These are phyloP conservation scores for Hemibagrus wyckioides DNA, from an alignment of 2,113 vertebrate genomes.

Conservation along the genomic window DNA sequence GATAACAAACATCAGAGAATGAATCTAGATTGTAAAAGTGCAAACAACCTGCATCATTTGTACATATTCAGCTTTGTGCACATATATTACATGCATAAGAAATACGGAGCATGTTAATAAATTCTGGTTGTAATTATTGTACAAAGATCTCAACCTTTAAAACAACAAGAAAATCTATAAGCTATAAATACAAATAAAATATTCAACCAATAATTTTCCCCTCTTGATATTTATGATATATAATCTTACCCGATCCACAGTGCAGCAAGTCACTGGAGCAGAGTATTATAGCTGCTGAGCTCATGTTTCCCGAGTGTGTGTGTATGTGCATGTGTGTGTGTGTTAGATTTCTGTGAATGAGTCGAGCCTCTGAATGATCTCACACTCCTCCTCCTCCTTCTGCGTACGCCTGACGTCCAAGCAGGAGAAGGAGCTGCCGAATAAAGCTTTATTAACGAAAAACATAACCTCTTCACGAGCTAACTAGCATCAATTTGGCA, in stretches of 20 bases:
- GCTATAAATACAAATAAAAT: neutral
- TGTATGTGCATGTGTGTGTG: conserved; percentile 54
- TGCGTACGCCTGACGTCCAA: conserved; percentile 84
- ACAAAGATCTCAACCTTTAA: neutral
- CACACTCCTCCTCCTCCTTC: conserved; percentile 68
- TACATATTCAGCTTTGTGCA: no score
- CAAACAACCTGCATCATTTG: neutral
- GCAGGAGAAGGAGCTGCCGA: conserved; percentile 83
- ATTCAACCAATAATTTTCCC: neutral
- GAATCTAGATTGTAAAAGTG: neutral
- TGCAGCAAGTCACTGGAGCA: conserved; percentile 78
- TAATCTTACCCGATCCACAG: conserved; percentile 82
- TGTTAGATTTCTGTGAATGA: conserved; percentile 29
- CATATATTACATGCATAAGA: no score
- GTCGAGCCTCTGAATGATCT: conserved; percentile 70
- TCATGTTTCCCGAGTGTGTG: conserved; percentile 36
- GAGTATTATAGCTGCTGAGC: conserved; percentile 31
- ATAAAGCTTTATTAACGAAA: conserved; percentile 29
- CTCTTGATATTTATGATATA: neutral
- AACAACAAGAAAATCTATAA: neutral
- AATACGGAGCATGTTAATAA: neutral
- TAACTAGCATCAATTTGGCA: neutral
- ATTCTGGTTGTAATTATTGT: neutral
- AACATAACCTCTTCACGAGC: neutral
- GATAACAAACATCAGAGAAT: neutral